A percentile compares a stretch with the other conserved stretches of the same genome.
Conservation (phyloP, 2,113 vertebrate species). For the Catharus bicknelli region DNA sequence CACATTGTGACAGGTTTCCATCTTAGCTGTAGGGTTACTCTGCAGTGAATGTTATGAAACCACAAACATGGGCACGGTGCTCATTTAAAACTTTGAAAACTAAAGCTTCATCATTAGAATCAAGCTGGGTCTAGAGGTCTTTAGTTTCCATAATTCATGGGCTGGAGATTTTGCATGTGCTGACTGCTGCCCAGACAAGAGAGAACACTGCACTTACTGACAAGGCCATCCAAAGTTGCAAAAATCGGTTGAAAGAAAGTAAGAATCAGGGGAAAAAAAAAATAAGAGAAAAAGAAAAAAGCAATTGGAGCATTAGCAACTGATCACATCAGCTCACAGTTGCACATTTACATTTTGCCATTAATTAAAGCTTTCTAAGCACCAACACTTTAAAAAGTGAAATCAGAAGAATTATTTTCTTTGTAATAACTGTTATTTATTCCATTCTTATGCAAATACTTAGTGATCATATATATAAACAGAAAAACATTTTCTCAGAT, state of each 20-base stretch:
- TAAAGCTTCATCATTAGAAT: background rate
- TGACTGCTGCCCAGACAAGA: constrained; percentile 38
- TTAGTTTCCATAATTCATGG: constrained; percentile 40
- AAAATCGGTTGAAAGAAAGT: background rate
- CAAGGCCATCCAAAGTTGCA: background rate
- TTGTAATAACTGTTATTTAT: background rate
- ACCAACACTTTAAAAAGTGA: background rate
- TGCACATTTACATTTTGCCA: background rate
- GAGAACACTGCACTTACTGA: background rate
- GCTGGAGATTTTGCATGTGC: background rate
- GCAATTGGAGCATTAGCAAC: background rate
- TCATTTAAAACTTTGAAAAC: constrained; percentile 9
- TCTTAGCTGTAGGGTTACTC: background rate
- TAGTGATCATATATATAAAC: background rate
- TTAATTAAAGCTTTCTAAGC: background rate
- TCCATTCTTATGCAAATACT: background rate
- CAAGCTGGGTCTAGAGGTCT: constrained; percentile 8
- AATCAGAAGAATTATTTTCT: background rate
- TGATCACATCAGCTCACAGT: background rate
- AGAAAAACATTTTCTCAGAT: background rate
- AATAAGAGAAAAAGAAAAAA: rapidly evolving
- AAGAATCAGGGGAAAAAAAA: background rate
- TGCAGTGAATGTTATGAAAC: background rate
- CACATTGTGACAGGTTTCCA: rapidly evolving
- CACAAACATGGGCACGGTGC: background rate